Base-by-base conservation (phyloP, 2,888 invertebrate species). In the Drosophila neonasuta region DNA sequence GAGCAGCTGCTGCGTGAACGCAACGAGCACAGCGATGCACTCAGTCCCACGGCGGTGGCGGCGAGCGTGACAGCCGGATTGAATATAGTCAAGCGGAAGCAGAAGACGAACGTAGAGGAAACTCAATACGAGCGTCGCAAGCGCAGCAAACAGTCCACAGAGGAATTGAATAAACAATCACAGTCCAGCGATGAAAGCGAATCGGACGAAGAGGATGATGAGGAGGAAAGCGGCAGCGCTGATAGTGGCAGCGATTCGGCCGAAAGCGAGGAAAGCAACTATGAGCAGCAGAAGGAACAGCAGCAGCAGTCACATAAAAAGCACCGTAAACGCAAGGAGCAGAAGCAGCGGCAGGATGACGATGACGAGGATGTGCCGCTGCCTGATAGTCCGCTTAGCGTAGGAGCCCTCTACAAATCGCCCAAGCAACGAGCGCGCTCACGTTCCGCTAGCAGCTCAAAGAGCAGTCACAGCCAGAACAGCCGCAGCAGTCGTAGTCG, bases 351-450 rank as follows among this genome's bases (percentile, higher is more conserved):
- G 52, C 67, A 45, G 7, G 17, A 55, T 2, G 93, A 93, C 13
- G 87, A 91, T 90, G 89, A 86, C 7, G 86, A 86, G 2, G 90
- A 89, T 13, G 91, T 91, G 29, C 91, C 91, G 20, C 88, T 92
- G 62, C 92, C 92, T 46, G 92, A 92, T 9, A 93, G 93, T 77
- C 93, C 93, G 0, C 74, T 92, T 6, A 92, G 92, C 0, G 92
- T 92, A 3, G 92, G 92, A 44, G 91, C 92, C 15, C 83, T 93
- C 1, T 92, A 91, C 0, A 93, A 93, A 78, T 89, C 91, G 0
- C 91, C 90, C 20, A 81, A 84, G 51, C 74, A 70, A 30, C 50
- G 63, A 5, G 20, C 54, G 5, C 82, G 68, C 1, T 77, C 78
- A 2, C 76, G 67, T 2, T 82, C 88, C 2, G 54, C 34, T 4